Base-by-base conservation (phyloP, 2,888 invertebrate genomes). In the Dascillus cervinus region DNA sequence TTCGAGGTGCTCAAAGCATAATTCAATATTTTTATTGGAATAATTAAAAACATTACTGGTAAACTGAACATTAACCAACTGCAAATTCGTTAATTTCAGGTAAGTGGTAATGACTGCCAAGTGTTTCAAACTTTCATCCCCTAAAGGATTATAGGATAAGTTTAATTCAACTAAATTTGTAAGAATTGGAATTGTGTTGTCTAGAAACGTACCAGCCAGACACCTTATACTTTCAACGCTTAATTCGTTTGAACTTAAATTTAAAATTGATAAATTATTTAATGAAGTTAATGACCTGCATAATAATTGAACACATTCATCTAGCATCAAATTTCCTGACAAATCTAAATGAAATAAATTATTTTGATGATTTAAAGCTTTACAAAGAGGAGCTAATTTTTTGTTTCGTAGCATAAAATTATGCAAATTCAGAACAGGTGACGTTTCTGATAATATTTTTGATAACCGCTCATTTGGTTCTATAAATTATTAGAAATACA, bases 141-240 rank as follows among this genome's bases (percentile, higher is more conserved):
- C 70, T 32, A 90, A 65, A 0, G 77, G 75, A 64, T 91, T 91
- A 40, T 73, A 74, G 48, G 81, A 82, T 1, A 91, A 56, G 54
- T 83, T 75, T 1, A 91, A 53, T 37, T 73, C 70, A 48, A 72
- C 70, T 24, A 82, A 48, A 5, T 69, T 43, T 34, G 40, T 31
- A 27, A 69, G 66, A 8, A 67, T 52, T 0, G 64, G 58, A 35
- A 67, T 52, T 8, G 60, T 56, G 0, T 66, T 46, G 44, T 68
- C 66, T 32, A 65, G 63, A 29, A 72, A 70, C 8, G 64, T 46
- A 20, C 67, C 66, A 4, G 70, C 44, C 3, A 80, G 49, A 6
- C 60, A 49, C 37, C 71, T 71, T 1, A 80, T 55, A 19, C 81
- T 79, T 28, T 71, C 69, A 3, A 60, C 50, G 1, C 75, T 75